Evolutionary conservation across 2,888 invertebrate genomes (phyloP), one percentile per base, ranked within the genome.

Genomic region (Sarcophaga subvicina): DNA sequence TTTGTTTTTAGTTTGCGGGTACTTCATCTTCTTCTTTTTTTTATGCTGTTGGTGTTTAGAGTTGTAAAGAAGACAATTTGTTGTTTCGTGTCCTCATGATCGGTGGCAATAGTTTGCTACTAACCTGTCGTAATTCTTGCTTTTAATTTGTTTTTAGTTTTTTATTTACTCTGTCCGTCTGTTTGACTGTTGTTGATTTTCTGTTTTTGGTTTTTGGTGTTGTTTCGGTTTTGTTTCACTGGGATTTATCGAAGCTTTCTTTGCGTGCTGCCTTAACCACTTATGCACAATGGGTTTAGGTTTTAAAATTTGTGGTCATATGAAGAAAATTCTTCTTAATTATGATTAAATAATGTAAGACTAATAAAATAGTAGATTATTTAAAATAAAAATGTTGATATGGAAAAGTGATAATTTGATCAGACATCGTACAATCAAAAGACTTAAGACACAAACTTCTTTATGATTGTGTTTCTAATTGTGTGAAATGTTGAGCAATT

Each of bases 121-220:
- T 87, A 87, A 87, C 86, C 86, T 82, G 85, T 87, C 81, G 85
- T 87, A 86, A 87, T 88, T 88, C 87, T 86, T 87, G 87, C 85
- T 87, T 88, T 88, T 88, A 88, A 87, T 88, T 87, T 86, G 85
- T 84, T 88, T 87, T 73, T 67, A 60, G 54, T 76, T 77, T 69
- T 83, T 80, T 66, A 54, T 54, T 54, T 54, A 54, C 54, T 47
- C 25, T 77, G 22, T 60, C 69, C 22, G 47, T 84, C 81, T 54
- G 49, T 49, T 80, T 86, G 70, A 63, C 25, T 80, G 73, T 75
- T 77, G 84, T 78, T 85, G 64, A 69, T 69, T 69, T 62, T 82
- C 22, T 1, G 27, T 47, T 17, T 47, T 79, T 25, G n/a, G n/a
- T 62, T 77, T 37, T 73, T 71, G 69, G 49, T 72, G 17, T 37